Conservation (phyloP, 37 sponge, comb jelly and placozoan species). For the Spongia lamella region DNA sequence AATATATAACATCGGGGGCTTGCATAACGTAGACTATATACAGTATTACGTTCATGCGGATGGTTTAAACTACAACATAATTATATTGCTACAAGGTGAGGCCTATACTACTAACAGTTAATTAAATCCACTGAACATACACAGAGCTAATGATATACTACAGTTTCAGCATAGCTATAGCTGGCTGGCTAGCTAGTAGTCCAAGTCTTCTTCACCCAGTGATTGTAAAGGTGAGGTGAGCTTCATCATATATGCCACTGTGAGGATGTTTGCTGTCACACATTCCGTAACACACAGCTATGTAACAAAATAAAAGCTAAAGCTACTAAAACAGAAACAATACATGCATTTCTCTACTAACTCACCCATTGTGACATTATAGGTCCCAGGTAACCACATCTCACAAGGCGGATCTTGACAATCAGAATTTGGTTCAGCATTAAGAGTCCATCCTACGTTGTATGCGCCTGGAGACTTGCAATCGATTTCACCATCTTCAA, state of each 20-base stretch:
- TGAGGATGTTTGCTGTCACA: slow-evolving; percentile 90
- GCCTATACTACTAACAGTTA: too few relatives aligned
- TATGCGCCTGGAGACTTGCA: slow-evolving; percentile 53
- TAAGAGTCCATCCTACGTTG: slow-evolving; percentile 8
- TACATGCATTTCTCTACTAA: not conserved
- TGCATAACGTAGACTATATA: too few relatives aligned
- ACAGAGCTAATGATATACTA: too few relatives aligned
- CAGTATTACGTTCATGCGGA: too few relatives aligned
- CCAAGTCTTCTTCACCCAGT: too few relatives aligned
- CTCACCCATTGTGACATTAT: slow-evolving; percentile 67
- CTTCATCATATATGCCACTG: slow-evolving; percentile 63
- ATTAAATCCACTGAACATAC: too few relatives aligned
- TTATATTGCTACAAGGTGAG: too few relatives aligned
- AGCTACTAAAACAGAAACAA: not conserved
- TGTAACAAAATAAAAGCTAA: not conserved
- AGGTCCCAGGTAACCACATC: slow-evolving; percentile 78
- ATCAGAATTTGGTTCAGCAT: slow-evolving; percentile 79
- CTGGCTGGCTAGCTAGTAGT: too few relatives aligned
- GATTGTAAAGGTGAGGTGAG: slow-evolving; percentile 54
- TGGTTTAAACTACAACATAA: too few relatives aligned
- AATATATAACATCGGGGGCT: too few relatives aligned
- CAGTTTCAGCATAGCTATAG: too few relatives aligned
- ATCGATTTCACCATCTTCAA: slow-evolving; percentile 31
- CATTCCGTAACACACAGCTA: slow-evolving; percentile 82
- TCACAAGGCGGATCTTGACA: slow-evolving; percentile 71